Percentiles rank a stretch among this genome's conserved stretches.
These are phyloP conservation scores for Alaudala cheleensis DNA, from an alignment of 2,113 vertebrate genomes.

Conservation along the genomic window DNA sequence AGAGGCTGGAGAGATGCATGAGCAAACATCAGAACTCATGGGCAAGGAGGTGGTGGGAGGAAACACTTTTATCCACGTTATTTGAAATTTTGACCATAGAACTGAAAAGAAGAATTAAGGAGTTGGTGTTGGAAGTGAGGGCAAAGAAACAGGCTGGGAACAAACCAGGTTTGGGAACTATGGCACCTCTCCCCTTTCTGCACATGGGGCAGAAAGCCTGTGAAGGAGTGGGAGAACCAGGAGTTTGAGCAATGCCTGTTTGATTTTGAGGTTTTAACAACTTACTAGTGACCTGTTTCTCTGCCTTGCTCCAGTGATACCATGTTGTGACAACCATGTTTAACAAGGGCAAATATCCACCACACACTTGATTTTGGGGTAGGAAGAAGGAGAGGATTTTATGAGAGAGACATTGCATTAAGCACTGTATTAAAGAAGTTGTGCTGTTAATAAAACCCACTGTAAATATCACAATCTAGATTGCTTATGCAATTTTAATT, in stretches of 20 bases:
- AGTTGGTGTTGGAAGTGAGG: neutral
- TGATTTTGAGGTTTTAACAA: neutral
- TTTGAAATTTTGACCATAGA: neutral
- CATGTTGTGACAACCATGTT: neutral
- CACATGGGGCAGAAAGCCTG: neutral
- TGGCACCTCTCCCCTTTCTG: neutral
- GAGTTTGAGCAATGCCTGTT: neutral
- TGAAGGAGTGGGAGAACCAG: neutral
- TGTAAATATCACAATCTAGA: neutral
- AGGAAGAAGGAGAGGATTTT: neutral
- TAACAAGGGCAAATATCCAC: neutral
- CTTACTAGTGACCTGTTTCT: neutral
- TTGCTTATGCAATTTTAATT: neutral
- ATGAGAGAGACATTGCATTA: neutral
- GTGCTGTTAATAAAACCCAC: neutral
- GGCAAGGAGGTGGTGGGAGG: neutral
- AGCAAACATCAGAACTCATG: neutral
- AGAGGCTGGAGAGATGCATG: neutral
- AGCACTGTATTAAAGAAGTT: neutral
- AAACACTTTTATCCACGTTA: neutral
- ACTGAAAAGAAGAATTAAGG: neutral
- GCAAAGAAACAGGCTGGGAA: neutral
- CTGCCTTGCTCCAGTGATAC: neutral
- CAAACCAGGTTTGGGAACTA: neutral
- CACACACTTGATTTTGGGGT: neutral